These are phyloP conservation scores for Leuciscus waleckii DNA, from an alignment of 2,797 vertebrate genomes.

Conservation along the genomic window DNA sequence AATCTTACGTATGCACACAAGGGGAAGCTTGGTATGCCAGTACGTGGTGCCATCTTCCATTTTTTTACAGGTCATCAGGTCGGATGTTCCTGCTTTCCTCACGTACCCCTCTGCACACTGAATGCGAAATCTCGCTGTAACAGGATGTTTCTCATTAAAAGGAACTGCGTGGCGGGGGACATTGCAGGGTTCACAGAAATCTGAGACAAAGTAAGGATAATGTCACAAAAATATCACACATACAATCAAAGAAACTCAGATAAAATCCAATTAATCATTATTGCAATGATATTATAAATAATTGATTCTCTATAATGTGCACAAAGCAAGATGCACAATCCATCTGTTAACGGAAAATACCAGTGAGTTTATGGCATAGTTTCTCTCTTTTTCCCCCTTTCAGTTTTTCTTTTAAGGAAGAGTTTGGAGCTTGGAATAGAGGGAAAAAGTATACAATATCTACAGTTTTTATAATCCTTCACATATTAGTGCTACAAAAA, in stretches of 20 bases:
- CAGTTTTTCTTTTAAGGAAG: not conserved
- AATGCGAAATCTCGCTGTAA: rapidly evolving
- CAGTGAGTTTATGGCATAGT: not conserved
- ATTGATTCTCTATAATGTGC: not conserved
- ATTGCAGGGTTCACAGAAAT: constrained; percentile 57
- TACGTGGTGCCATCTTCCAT: rapidly evolving
- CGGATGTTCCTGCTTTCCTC: constrained; percentile 74
- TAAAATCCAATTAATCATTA: not conserved
- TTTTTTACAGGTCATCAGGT: constrained; percentile 48
- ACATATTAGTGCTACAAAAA: not conserved
- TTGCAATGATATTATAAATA: not conserved
- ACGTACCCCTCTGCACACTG: constrained; percentile 44
- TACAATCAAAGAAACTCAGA: constrained; percentile 1
- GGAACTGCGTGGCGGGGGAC: not conserved
- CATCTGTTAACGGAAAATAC: not conserved
- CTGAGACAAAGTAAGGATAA: constrained; percentile 15
- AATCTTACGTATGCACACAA: constrained; percentile 72
- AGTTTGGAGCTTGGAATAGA: not conserved
- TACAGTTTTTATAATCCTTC: not conserved
- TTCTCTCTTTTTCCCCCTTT: not conserved
- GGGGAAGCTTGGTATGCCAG: rapidly evolving
- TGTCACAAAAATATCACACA: constrained; percentile 37
- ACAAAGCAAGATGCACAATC: not conserved
- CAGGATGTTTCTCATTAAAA: rapidly evolving
- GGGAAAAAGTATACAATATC: not conserved